Conservation (phyloP, 1,140 invertebrate species). For the Zaprionus inermis region DNA sequence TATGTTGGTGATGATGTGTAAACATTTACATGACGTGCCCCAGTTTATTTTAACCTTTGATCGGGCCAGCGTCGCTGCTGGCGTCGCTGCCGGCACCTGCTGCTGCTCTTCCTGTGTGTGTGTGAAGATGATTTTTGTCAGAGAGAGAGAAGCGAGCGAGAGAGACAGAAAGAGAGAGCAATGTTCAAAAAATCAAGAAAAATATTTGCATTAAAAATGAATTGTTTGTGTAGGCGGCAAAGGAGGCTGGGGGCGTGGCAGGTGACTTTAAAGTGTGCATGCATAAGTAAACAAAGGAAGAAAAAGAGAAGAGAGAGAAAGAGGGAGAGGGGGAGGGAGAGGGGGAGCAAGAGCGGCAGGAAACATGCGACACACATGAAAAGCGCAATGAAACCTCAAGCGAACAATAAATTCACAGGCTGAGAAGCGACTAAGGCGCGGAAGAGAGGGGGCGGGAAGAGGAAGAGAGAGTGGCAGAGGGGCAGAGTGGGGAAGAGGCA, state of each 20-base stretch:
- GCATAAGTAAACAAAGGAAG: conserved; percentile 45
- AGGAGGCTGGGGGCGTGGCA: conserved; percentile 18
- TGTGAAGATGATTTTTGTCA: conserved; percentile 32
- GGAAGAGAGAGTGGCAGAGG: neutral
- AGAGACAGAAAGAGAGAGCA: conserved; percentile 24
- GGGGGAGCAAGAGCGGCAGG: neutral
- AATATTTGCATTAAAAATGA: conserved; percentile 83
- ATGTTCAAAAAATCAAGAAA: conserved; percentile 64
- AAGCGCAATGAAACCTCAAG: conserved; percentile 66
- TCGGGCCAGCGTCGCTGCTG: conserved; percentile 44
- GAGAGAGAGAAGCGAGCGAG: conserved; percentile 1
- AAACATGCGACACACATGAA: conserved; percentile 24
- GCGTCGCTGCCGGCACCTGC: conserved; percentile 45
- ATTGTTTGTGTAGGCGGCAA: conserved; percentile 73
- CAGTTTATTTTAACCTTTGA: conserved; percentile 83
- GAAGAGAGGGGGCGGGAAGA: neutral
- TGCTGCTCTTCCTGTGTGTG: conserved; percentile 7
- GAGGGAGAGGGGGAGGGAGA: neutral
- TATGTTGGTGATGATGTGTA: conserved; percentile 82
- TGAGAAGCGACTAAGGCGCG: conserved; percentile 1
- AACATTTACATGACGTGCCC: conserved; percentile 83
- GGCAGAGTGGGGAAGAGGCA: neutral
- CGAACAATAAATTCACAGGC: conserved; percentile 54
- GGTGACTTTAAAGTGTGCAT: conserved; percentile 59
- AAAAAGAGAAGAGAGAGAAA: neutral